Evolutionary conservation across 2,888 invertebrate genomes (phyloP).

Genomic region (Neoascia interrupta): DNA sequence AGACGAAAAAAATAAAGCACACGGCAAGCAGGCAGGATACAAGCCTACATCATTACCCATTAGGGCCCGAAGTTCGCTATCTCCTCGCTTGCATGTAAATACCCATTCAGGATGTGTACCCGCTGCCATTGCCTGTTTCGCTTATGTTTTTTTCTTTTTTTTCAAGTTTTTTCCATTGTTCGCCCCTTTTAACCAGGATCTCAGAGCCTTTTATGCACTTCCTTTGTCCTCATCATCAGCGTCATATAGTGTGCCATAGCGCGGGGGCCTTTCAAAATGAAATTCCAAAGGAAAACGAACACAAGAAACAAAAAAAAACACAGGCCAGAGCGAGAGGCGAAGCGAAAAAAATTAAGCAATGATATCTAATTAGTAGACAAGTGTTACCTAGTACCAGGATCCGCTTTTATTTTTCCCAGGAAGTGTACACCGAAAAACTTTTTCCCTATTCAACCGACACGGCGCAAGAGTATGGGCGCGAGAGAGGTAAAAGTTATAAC

Average conservation of each 20-base stretch:
- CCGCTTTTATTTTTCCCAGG: constrained; percentile 71
- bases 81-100: constrained; percentile 69
- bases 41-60: constrained; percentile 69
- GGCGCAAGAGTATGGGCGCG: too few relatives aligned
- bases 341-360: constrained; percentile 76
- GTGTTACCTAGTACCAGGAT: constrained; percentile 79
- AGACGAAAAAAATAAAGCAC: constrained; percentile 12
- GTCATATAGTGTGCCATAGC: constrained; percentile 42
- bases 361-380: constrained; percentile 78
- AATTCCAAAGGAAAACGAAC: constrained; percentile 65
- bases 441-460: constrained; percentile 55
- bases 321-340: constrained; percentile 44
- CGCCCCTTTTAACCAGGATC: constrained; percentile 61
- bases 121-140: constrained; percentile 38
- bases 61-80: constrained; percentile 68
- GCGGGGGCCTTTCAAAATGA: constrained; percentile 54
- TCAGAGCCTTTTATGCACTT: constrained; percentile 67
- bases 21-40: constrained; percentile 68
- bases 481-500: constrained; percentile 52
- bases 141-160: constrained; percentile 15
- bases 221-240: constrained; percentile 69
- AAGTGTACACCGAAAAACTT: constrained; percentile 76
- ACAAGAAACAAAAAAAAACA: constrained; percentile 52
- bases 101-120: constrained; percentile 70
- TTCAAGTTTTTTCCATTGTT: constrained; percentile 39